Base-by-base conservation (phyloP, 2,113 vertebrate genomes). In the Phyllopteryx taeniolatus region DNA sequence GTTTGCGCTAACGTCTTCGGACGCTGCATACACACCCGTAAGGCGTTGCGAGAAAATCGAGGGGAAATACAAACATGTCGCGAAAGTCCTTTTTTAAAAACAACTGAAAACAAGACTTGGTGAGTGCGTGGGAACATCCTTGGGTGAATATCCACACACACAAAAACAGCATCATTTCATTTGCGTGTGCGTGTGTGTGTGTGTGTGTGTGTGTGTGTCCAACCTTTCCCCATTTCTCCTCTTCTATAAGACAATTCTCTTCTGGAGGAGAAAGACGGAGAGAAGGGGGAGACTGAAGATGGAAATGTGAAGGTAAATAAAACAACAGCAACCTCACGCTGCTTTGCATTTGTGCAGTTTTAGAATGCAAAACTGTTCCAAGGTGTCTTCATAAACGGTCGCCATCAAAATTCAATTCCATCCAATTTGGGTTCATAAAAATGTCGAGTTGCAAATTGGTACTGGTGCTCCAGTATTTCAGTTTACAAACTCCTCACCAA, bases 211-310 rank as follows among this genome's bases (percentile, higher is more conserved):
- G 12, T 33, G 27, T 15, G 14, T 33, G 57, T 8, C 57, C 31
- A 60, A 60, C 57, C 27, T 33, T 60, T 60, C 12, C 13, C 57
- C 13, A 69, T 14, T 70, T 9, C 22, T 67, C 13, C 17, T 66
- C 11, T 60, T 27, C 7, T 44, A 27, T 20, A 74, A 92, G 91
- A 91, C 80, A 90, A 90, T 74, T 88, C 84, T 10, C 35, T 83
- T 73, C 43, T 80, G 9, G 90, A 92, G 46, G 87, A 88, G 57
- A 90, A 89, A 70, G 90, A 89, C 4, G 87, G 56, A 66, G 92
- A 93, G 78, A 93, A 90, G 82, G 87, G 91, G 9, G 89, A 91
- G 81, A 82, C 71, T 19, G 91, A 90, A 70, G 90, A 92, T 15
- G 82, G 82, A 79, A 91, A 87, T 78, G 78, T 82, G 44, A 92